These are phyloP conservation scores for Smithornis capensis DNA, from an alignment of 2,113 vertebrate species.

Conservation along the genomic window DNA sequence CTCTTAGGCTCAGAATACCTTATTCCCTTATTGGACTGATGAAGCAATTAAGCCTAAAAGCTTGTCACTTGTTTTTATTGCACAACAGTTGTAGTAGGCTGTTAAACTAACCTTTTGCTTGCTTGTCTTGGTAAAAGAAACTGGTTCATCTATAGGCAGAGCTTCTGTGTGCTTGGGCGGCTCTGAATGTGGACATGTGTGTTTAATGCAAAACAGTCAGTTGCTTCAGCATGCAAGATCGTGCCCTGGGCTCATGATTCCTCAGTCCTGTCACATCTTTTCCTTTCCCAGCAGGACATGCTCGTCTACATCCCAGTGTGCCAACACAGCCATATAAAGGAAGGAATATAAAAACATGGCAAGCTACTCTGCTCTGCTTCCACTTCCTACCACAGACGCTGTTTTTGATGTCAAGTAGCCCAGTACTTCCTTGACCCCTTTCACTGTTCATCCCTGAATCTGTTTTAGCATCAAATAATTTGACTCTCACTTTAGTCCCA, in stretches of 20 bases:
- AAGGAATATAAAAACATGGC: conserved; percentile 31
- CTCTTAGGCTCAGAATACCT: not conserved
- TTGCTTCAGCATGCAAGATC: not conserved
- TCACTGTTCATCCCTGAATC: not conserved
- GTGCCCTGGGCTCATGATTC: not conserved
- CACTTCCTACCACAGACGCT: conserved; percentile 33
- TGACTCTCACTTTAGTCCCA: not conserved
- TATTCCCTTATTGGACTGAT: not conserved
- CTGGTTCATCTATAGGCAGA: not conserved
- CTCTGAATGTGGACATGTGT: not conserved
- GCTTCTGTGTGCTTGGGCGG: not conserved
- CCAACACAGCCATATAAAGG: conserved; percentile 44
- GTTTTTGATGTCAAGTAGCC: conserved; percentile 13
- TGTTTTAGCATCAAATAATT: not conserved
- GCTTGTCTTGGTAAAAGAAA: not conserved
- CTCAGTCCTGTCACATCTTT: conserved; percentile 62
- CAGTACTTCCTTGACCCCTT: not conserved
- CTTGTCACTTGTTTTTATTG: conserved; percentile 6
- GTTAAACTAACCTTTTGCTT: conserved; percentile 32
- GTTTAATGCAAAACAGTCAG: not conserved
- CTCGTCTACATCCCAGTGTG: conserved; percentile 29
- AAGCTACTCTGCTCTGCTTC: conserved; percentile 5
- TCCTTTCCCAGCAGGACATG: conserved; percentile 59
- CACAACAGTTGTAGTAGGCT: not conserved
- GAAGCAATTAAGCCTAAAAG: conserved; percentile 45